Percentiles rank a stretch among this genome's conserved stretches.
Evolutionary conservation across 2,797 vertebrate genomes (phyloP).

Genomic region (Agapornis canus): DNA sequence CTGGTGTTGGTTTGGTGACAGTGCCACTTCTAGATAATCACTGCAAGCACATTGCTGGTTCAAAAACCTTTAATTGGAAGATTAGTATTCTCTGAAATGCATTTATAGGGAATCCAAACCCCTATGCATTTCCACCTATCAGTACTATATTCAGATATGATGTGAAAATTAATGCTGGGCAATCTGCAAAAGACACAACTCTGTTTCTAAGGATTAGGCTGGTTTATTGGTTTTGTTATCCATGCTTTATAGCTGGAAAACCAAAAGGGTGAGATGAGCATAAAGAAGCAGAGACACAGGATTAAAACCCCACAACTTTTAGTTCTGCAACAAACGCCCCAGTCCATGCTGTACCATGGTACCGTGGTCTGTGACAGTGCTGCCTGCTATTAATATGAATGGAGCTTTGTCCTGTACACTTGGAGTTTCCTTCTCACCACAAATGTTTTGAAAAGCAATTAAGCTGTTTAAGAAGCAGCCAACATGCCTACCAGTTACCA

Average conservation of each 20-base stretch:
- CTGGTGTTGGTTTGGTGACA: neutral
- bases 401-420: constrained; percentile 59
- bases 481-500: constrained; percentile 52
- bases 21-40: neutral
- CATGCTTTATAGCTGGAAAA: neutral
- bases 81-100: neutral
- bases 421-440: constrained; percentile 64
- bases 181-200: neutral
- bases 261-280: neutral
- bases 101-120: neutral
- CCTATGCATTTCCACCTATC: neutral
- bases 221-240: neutral
- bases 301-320: neutral
- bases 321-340: neutral
- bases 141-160: neutral
- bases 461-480: constrained; percentile 68
- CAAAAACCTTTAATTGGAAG: neutral
- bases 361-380: neutral
- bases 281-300: neutral
- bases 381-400: constrained; percentile 47
- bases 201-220: neutral
- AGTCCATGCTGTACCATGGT: neutral
- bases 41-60: neutral
- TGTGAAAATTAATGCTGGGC: neutral
- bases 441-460: constrained; percentile 73